Evolutionary conservation across 2,113 vertebrate genomes (phyloP).

Genomic region (Chlorodrepanis virens): DNA sequence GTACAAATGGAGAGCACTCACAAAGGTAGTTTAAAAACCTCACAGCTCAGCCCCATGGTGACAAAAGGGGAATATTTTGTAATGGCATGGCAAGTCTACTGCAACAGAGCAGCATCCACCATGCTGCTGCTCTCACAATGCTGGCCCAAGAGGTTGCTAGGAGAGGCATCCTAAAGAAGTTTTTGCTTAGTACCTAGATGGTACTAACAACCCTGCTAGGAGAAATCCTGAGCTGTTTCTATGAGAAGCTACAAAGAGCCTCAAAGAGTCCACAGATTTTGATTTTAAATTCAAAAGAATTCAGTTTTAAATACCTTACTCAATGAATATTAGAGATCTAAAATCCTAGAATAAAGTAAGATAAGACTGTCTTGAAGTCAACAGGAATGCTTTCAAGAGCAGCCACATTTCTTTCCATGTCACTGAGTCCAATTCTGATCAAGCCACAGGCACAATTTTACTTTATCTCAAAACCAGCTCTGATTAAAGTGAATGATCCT

Average conservation of each 20-base stretch:
- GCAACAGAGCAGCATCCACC: not conserved
- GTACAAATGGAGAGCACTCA: not conserved
- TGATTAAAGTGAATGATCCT: slow-evolving; percentile 23
- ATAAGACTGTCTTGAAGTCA: not conserved
- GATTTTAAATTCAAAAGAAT: not conserved
- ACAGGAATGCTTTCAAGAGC: slow-evolving; percentile 15
- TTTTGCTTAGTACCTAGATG: not conserved
- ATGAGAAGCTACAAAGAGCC: not conserved
- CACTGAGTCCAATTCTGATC: slow-evolving; percentile 11
- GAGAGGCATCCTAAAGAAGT: not conserved
- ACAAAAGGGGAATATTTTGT: not conserved
- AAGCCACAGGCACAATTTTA: slow-evolving; percentile 44
- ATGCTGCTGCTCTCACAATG: not conserved
- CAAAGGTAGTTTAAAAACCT: not conserved
- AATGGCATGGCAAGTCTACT: not conserved
- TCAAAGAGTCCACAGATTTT: not conserved
- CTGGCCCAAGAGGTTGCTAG: not conserved
- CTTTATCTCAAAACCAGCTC: slow-evolving; percentile 19
- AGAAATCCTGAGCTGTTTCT: not conserved
- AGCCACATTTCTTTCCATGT: not conserved
- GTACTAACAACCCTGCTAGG: not conserved
- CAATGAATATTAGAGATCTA: not conserved
- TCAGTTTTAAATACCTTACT: not conserved
- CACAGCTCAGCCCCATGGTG: not conserved
- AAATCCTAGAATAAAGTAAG: not conserved